Evolutionary conservation across 2,888 invertebrate genomes (phyloP).

Genomic region (Leptogaster cylindrica): DNA sequence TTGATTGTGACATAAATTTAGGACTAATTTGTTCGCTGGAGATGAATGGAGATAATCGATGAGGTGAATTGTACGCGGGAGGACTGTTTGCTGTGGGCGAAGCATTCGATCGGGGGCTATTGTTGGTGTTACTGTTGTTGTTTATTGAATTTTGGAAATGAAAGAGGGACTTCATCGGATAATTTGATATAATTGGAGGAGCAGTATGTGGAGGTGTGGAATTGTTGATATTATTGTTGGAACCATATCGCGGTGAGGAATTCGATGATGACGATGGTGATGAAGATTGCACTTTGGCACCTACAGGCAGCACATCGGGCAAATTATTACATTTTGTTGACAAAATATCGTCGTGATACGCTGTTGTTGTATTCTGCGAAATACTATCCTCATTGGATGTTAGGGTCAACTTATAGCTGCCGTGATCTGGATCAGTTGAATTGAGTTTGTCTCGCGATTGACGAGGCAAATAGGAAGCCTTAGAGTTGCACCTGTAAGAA

Average conservation of each 20-base stretch:
- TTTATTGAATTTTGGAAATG: constrained; percentile 51
- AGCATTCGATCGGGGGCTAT: constrained; percentile 50
- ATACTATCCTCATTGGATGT: constrained; percentile 68
- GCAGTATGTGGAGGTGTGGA: constrained; percentile 50
- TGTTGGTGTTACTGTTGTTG: constrained; percentile 47
- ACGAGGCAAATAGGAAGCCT: constrained; percentile 76
- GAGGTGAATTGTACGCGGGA: neutral
- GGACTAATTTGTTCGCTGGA: constrained; percentile 53
- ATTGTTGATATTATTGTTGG: constrained; percentile 56
- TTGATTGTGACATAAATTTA: constrained; percentile 59
- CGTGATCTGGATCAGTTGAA: constrained; percentile 70
- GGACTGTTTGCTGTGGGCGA: constrained; percentile 10
- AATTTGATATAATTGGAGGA: constrained; percentile 51
- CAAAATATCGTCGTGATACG: constrained; percentile 45
- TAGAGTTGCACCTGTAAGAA: constrained; percentile 74
- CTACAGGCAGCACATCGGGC: constrained; percentile 67
- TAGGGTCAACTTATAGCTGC: constrained; percentile 76
- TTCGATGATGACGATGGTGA: constrained; percentile 52
- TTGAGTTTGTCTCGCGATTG: constrained; percentile 72
- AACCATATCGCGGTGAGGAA: constrained; percentile 56
- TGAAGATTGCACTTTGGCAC: constrained; percentile 62
- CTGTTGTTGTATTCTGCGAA: constrained; percentile 50
- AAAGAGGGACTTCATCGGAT: constrained; percentile 54
- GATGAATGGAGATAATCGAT: constrained; percentile 1
- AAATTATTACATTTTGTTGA: constrained; percentile 59